Base-by-base conservation (phyloP, 2,888 invertebrate species). In the Lithophane socia region DNA sequence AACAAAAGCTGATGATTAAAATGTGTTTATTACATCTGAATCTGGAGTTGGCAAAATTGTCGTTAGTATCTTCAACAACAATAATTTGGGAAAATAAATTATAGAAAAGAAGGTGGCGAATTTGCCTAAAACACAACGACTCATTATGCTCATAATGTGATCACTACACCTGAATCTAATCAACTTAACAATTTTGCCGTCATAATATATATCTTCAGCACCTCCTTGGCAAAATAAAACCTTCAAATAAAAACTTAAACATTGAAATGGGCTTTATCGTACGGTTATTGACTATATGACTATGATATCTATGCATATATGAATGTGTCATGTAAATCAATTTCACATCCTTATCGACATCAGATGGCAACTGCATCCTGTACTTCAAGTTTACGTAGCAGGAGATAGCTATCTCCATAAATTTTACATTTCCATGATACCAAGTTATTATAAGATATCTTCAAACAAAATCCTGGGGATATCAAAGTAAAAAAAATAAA, bases 371-470 rank as follows among this genome's bases (percentile, higher is more conserved):
- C 73, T 18, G 54, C 65, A 85, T 85, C 84, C 84, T 85, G 85
- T 79, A 47, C 71, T 79, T 82, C 82, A 79, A 75, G 79, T 79
- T 74, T 67, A 56, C 61, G 37, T 68, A 58, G 66, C 58, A 72
- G 37, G 18, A 60, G 79, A 82, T 85, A 70, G 64, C 72, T 54
- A 75, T 84, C 70, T 75, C 44, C 64, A 68, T 68, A 68, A 66
- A 85, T 85, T 84, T 84, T 85, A 77, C 66, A 81, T 82, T 85
- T 75, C 63, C 65, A 71, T 85, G 69, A 71, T 78, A 78, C 49
- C 8, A 69, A 29, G 69, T 73, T 75, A 37, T 71, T 75, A 64
- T 5, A 73, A 52, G 4, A 58, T 71, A 84, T 81, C 84, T 81
- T 60, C 13, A 54, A 69, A 77, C 18, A 37, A 80, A 84, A 84